These are phyloP conservation scores for Pangasius djambal DNA, from an alignment of 2,797 vertebrate species.

Conservation along the genomic window DNA sequence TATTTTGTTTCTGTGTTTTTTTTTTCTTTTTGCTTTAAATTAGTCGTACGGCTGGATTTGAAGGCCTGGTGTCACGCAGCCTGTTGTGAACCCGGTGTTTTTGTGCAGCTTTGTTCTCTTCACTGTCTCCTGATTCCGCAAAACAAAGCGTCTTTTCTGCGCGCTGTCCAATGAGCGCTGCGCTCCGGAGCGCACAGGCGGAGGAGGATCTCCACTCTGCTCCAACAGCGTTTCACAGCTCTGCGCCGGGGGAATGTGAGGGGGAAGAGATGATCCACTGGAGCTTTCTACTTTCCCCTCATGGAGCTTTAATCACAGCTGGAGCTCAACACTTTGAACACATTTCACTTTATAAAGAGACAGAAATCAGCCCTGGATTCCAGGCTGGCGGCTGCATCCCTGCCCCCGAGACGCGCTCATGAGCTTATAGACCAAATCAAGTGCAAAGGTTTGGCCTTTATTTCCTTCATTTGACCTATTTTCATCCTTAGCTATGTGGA, in stretches of 20 bases:
- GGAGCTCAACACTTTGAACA: background rate
- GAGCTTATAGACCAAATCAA: conserved; percentile 54
- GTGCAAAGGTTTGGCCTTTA: conserved; percentile 63
- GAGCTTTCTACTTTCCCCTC: background rate
- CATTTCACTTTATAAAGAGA: background rate
- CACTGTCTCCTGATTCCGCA: conserved; percentile 59
- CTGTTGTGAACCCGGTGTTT: conserved; percentile 15
- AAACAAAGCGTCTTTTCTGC: conserved; percentile 63
- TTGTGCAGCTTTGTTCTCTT: conserved; percentile 46
- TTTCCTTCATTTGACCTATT: background rate
- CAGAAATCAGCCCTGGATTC: background rate
- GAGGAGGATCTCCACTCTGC: conserved; percentile 38
- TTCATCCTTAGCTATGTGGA: background rate
- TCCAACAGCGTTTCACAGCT: conserved; percentile 54
- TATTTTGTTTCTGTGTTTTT: background rate
- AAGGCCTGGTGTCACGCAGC: background rate
- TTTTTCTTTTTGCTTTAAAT: background rate
- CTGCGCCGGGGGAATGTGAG: conserved; percentile 57
- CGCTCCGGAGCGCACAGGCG: conserved; percentile 31
- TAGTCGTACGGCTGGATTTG: background rate
- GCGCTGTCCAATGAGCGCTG: conserved; percentile 61
- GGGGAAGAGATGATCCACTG: conserved; percentile 9
- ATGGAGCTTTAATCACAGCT: conserved; percentile 49
- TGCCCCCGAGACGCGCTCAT: conserved; percentile 51
- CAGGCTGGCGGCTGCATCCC: conserved; percentile 48